Conservation (phyloP, 1,140 invertebrate species). For the Helicorthomorpha holstii region DNA sequence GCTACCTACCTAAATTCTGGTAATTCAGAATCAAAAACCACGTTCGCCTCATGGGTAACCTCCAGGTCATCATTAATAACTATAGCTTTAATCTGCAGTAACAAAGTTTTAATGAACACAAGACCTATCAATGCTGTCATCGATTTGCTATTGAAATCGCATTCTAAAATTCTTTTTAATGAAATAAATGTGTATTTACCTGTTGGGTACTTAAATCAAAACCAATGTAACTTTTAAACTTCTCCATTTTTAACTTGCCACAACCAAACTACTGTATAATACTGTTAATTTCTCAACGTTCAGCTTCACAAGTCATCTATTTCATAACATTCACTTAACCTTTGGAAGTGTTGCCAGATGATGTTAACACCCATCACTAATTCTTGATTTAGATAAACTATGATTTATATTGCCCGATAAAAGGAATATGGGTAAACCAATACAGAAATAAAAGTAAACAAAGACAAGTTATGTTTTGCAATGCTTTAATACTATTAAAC, state of each 20-base stretch:
- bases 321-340: no score
- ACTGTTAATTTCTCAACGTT: no score
- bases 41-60: constrained; percentile 55
- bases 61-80: constrained; percentile 56
- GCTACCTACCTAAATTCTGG: constrained; percentile 74
- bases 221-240: background rate
- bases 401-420: no score
- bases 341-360: no score
- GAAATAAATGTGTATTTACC: background rate
- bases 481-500: no score
- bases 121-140: background rate
- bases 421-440: no score
- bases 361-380: no score
- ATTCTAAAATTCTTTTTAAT: background rate
- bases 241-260: background rate
- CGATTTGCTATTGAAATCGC: background rate
- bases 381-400: no score
- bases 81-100: constrained; percentile 63
- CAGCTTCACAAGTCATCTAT: no score
- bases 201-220: background rate
- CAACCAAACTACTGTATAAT: no score
- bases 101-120: background rate
- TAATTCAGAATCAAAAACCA: constrained; percentile 76
- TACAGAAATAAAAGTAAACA: no score
- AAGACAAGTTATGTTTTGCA: no score